Evolutionary conservation across 2,797 vertebrate species (phyloP).

Genomic region (Selene dorsalis): DNA sequence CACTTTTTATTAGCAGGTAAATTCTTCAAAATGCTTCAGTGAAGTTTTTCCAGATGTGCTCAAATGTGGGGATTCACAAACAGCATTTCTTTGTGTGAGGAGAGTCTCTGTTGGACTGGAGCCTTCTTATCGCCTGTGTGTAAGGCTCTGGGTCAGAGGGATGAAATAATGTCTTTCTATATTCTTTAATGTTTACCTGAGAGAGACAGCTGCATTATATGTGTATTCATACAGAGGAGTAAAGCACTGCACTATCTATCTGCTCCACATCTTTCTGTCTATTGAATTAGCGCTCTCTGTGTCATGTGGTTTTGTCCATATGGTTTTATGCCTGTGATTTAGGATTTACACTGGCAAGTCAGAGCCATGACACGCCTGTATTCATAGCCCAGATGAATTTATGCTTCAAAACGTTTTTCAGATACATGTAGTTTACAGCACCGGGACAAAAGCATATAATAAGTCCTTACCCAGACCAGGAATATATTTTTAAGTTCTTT

Average conservation of each 20-base stretch:
- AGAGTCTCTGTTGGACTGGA: conserved; percentile 13
- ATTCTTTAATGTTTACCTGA: conserved; percentile 42
- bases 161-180: conserved; percentile 54
- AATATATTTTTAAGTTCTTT: conserved; percentile 46
- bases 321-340: conserved; percentile 55
- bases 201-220: conserved; percentile 14
- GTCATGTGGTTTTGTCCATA: conserved; percentile 38
- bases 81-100: conserved; percentile 47
- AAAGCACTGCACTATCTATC: background rate
- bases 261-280: conserved; percentile 13
- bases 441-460: conserved; percentile 54
- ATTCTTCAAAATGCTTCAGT: conserved; percentile 72
- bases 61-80: conserved; percentile 50
- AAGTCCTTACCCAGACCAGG: conserved; percentile 58
- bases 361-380: conserved; percentile 51
- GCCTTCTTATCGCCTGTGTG: conserved; percentile 12
- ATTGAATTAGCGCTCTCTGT: conserved; percentile 45
- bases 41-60: conserved; percentile 63
- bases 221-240: conserved; percentile 42
- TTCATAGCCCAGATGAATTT: conserved; percentile 61
- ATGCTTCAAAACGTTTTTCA: conserved; percentile 55
- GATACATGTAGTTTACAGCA: conserved; percentile 45
- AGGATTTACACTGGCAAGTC: conserved; percentile 59
- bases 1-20: conserved; percentile 82
- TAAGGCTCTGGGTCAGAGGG: conserved; percentile 46